These are phyloP conservation scores for Nipponacmea schrenckii DNA, from an alignment of 2,888 invertebrate species.

Conservation along the genomic window DNA sequence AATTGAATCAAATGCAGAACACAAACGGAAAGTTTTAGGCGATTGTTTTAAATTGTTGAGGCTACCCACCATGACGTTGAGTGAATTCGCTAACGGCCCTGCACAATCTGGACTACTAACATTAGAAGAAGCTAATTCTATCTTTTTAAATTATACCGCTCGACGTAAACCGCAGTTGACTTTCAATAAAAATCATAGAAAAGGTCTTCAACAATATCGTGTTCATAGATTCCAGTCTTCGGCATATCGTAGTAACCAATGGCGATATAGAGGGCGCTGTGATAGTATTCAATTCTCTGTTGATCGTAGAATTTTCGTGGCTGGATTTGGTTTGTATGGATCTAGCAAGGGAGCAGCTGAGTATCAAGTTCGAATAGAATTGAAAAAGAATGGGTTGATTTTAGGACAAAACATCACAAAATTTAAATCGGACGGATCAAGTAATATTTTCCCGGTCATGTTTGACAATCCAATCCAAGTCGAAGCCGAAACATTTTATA, in stretches of 20 bases:
- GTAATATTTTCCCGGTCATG: conserved; percentile 92
- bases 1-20: conserved; percentile 82
- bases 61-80: conserved; percentile 92
- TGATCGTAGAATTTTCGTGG: conserved; percentile 93
- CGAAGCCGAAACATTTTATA: conserved; percentile 93
- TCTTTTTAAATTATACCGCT: conserved; percentile 94
- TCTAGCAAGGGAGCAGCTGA: conserved; percentile 96
- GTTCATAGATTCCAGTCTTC: conserved; percentile 96
- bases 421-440: conserved; percentile 96
- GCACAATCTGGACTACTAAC: conserved; percentile 92
- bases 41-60: conserved; percentile 87
- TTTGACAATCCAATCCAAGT: conserved; percentile 84
- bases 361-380: conserved; percentile 92
- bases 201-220: conserved; percentile 91
- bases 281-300: conserved; percentile 97
- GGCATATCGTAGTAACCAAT: conserved; percentile 95
- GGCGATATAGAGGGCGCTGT: conserved; percentile 95
- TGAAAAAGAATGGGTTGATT: conserved; percentile 86
- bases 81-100: conserved; percentile 93
- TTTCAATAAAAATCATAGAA: conserved; percentile 84
- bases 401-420: conserved; percentile 91
- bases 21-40: conserved; percentile 70
- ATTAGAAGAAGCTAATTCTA: conserved; percentile 91
- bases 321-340: conserved; percentile 94
- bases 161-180: conserved; percentile 84